These are phyloP conservation scores for Drosophila seguyi DNA, from an alignment of 1,140 invertebrate species.

Conservation along the genomic window DNA sequence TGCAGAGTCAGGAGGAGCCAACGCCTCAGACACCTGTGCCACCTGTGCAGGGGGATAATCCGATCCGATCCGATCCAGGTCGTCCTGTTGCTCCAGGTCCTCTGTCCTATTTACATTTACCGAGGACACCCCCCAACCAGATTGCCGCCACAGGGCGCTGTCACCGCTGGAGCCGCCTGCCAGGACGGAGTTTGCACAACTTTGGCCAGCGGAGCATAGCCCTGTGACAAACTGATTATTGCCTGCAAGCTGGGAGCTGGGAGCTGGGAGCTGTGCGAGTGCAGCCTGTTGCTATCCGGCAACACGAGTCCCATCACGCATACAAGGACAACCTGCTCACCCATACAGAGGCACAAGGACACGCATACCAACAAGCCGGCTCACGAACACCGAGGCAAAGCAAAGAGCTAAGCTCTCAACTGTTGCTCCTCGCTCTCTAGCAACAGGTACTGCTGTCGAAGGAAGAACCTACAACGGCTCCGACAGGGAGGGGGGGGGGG, in stretches of 20 bases:
- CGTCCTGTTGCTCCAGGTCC: not conserved
- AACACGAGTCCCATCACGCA: constrained; percentile 6
- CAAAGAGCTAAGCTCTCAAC: constrained; percentile 58
- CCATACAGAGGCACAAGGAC: constrained; percentile 2
- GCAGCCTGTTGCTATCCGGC: constrained; percentile 22
- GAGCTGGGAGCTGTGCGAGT: not conserved
- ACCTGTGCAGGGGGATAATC: constrained; percentile 8
- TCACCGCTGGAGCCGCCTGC: constrained; percentile 3
- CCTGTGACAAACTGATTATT: constrained; percentile 56
- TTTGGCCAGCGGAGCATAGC: constrained; percentile 39
- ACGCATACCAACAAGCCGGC: constrained; percentile 29
- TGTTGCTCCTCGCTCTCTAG: constrained; percentile 83
- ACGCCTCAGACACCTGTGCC: not conserved
- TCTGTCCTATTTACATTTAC: constrained; percentile 13
- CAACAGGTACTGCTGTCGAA: constrained; percentile 69
- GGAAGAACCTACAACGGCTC: constrained; percentile 20
- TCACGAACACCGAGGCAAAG: constrained; percentile 10
- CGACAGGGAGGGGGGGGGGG: not conserved
- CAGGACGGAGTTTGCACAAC: constrained; percentile 31
- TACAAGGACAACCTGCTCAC: constrained; percentile 4
- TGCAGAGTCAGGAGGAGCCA: not conserved
- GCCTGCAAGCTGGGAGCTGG: constrained; percentile 12
- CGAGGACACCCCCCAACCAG: constrained; percentile 5
- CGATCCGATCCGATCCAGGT: not conserved
- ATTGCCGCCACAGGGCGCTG: constrained; percentile 16